Percentiles rank a stretch among this genome's conserved stretches.
These are phyloP conservation scores for Augiades crinisus DNA, from an alignment of 2,888 invertebrate species.

Conservation along the genomic window DNA sequence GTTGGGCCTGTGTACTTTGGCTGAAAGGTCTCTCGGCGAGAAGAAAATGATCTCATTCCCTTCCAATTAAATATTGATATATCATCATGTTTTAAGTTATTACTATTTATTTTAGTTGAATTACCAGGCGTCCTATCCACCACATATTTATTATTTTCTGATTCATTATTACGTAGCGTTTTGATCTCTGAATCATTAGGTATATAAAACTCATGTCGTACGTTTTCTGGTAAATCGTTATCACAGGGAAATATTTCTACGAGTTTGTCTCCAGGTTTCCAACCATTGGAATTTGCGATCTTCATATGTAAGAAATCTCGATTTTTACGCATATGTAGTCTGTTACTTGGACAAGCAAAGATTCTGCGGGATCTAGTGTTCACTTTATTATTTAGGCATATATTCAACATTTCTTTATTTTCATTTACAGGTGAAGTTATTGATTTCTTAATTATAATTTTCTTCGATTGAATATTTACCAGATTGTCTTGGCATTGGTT, in stretches of 20 bases:
- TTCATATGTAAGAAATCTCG: not conserved
- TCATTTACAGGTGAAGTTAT: no score
- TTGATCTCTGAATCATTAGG: not conserved
- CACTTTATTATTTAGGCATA: no score
- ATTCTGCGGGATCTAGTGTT: no score
- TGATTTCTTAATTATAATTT: no score
- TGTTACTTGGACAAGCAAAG: no score
- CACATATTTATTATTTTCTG: not conserved
- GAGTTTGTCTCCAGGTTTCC: not conserved
- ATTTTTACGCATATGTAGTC: not conserved
- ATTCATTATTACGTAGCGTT: not conserved
- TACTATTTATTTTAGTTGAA: not conserved
- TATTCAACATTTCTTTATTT: no score
- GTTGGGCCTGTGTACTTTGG: slow-evolving; percentile 5
- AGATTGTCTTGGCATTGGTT: no score
- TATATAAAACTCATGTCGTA: not conserved
- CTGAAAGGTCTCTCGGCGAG: not conserved
- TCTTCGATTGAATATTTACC: no score
- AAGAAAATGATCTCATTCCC: not conserved
- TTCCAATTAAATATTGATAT: not conserved
- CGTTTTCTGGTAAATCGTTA: not conserved
- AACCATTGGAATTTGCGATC: not conserved
- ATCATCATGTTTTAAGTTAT: not conserved
- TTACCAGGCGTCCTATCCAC: not conserved
- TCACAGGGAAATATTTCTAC: not conserved